Evolutionary conservation across 92 coral and sea anemone genomes (phyloP).

Genomic region (Paramuricea clavata): DNA sequence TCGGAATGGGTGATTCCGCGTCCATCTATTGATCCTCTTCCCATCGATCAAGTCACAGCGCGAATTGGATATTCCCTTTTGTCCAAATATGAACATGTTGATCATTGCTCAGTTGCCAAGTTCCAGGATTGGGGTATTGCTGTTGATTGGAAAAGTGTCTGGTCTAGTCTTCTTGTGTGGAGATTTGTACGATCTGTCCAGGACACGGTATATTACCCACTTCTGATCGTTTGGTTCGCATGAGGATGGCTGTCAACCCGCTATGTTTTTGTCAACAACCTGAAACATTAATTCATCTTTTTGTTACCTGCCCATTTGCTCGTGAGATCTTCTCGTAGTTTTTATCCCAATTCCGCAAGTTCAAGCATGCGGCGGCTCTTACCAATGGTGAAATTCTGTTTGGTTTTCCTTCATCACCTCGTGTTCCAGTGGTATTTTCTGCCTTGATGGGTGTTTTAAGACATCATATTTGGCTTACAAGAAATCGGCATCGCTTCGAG

Average conservation of each 20-base stretch:
- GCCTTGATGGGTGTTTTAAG: neutral
- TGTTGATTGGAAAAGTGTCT: neutral
- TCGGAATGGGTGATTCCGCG: neutral
- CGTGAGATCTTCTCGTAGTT: neutral
- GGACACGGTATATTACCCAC: neutral
- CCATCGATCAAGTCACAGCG: neutral
- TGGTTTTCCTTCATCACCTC: neutral
- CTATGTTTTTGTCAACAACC: neutral
- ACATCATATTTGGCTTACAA: neutral
- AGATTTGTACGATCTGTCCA: neutral
- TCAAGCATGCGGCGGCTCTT: no score
- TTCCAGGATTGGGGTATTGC: neutral
- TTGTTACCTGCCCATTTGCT: neutral
- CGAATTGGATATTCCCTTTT: neutral
- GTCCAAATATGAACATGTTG: neutral
- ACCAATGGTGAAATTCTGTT: no score
- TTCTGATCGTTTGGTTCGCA: neutral
- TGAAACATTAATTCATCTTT: neutral
- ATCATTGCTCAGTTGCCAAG: conserved; percentile 1
- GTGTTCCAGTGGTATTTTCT: neutral
- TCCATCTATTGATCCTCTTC: neutral
- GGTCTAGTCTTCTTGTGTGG: neutral
- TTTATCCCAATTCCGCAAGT: neutral
- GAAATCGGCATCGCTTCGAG: neutral
- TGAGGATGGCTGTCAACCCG: neutral